These are phyloP conservation scores for Hippopotamyrus pictus DNA, from an alignment of 2,797 vertebrate genomes.

Conservation along the genomic window DNA sequence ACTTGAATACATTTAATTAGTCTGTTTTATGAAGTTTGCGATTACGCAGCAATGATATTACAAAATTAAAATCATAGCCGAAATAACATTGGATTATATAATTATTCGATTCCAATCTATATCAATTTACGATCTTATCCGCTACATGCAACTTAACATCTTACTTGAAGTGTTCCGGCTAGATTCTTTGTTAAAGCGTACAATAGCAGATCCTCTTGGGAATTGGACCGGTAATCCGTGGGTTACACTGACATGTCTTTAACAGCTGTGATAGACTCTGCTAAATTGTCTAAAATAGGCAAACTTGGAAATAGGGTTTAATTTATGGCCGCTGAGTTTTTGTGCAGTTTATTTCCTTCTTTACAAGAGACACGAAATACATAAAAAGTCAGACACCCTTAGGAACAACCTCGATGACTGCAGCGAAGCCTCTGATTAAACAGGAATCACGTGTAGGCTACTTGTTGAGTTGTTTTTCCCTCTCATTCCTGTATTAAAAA, in stretches of 20 bases:
- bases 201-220: background rate
- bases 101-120: background rate
- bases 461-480: conserved; percentile 32
- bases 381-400: background rate
- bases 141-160: background rate
- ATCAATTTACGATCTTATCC: background rate
- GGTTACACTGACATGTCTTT: background rate
- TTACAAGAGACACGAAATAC: background rate
- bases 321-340: background rate
- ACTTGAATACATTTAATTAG: background rate
- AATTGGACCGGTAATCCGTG: background rate
- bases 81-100: background rate
- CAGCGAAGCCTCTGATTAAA: background rate
- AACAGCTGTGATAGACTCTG: background rate
- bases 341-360: background rate
- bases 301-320: background rate
- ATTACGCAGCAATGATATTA: background rate
- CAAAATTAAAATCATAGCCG: background rate
- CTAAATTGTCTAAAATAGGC: background rate
- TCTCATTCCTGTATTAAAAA: conserved; percentile 25
- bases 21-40: background rate
- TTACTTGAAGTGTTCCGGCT: background rate
- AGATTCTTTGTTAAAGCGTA: background rate
- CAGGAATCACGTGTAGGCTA: conserved; percentile 28
- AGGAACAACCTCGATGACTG: background rate